Evolutionary conservation across 64 coral and sea anemone genomes (phyloP).

Genomic region (Platygyra sinensis): DNA sequence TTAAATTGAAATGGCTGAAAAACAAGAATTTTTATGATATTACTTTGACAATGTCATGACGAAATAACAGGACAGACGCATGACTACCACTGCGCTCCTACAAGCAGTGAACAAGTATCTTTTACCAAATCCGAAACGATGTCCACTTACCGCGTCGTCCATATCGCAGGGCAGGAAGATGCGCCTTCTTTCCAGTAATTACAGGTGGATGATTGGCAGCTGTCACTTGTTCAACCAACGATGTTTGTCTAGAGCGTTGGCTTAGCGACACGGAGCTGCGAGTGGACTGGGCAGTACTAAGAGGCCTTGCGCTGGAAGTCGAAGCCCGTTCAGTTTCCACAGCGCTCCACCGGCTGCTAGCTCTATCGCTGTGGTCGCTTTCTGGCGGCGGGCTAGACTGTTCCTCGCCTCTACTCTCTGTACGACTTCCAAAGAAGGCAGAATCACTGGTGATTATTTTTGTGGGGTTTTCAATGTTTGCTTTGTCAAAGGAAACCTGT

Average conservation of each 20-base stretch:
- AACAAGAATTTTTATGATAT: no score
- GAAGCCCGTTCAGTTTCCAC: constrained; percentile 24
- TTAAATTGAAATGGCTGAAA: no score
- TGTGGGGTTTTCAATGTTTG: constrained; percentile 12
- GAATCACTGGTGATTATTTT: not conserved
- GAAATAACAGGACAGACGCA: no score
- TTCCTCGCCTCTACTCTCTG: constrained; percentile 9
- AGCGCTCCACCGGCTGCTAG: constrained; percentile 21
- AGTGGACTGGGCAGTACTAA: constrained; percentile 20
- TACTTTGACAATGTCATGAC: no score
- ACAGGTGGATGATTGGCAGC: not conserved
- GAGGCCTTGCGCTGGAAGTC: constrained; percentile 29
- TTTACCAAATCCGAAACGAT: no score
- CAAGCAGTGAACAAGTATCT: no score
- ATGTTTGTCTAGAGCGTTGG: not conserved
- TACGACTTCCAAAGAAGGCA: constrained; percentile 22
- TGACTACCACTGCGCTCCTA: no score
- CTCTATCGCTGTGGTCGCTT: constrained; percentile 53
- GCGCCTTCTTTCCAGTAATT: not conserved
- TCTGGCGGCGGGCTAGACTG: constrained; percentile 33
- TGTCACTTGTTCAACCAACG: not conserved
- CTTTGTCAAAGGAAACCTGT: constrained; percentile 2
- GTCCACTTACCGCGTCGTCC: not conserved
- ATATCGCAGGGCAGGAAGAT: not conserved
- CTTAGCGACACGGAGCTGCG: not conserved